Percentiles rank a stretch among this genome's conserved stretches.
phyloP scores from a whole-genome alignment of 2,888 invertebrate genomes.

The Callyntrura guangdongensis region DNA sequence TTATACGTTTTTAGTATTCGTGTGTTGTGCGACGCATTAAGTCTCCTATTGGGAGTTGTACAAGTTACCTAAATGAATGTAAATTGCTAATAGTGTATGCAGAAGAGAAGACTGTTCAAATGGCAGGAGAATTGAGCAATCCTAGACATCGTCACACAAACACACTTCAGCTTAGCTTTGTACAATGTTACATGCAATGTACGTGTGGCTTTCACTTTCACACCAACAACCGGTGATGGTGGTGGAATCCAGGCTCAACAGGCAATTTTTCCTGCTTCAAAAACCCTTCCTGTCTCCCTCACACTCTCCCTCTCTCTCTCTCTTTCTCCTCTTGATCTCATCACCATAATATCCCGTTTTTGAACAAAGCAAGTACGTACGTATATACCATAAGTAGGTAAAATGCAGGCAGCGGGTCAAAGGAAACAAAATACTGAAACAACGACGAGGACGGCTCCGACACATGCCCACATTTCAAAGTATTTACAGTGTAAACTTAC shows the following conservation, averaged over 20 bases:
- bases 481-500: conserved; percentile 36
- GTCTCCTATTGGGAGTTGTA: conserved; percentile 56
- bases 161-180: neutral
- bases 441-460: conserved; percentile 26
- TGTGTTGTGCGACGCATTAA: conserved; percentile 34
- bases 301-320: neutral
- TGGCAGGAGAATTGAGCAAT: conserved; percentile 38
- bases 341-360: neutral
- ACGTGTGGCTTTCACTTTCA: no score
- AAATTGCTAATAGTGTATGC: conserved; percentile 53
- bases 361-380: neutral
- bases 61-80: conserved; percentile 53
- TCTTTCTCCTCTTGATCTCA: neutral
- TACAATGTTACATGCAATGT: neutral
- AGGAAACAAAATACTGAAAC: conserved; percentile 7
- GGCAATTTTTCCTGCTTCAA: conserved; percentile 33
- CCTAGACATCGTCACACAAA: conserved; percentile 7
- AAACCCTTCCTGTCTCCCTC: neutral
- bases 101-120: conserved; percentile 25
- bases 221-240: no score
- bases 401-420: neutral
- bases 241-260: conserved; percentile 57
- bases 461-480: neutral
- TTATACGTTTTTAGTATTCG: conserved; percentile 62
- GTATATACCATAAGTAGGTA: neutral